These are phyloP conservation scores for Tragelaphus oryx DNA, from an alignment of 2,797 vertebrate genomes.

Conservation along the genomic window DNA sequence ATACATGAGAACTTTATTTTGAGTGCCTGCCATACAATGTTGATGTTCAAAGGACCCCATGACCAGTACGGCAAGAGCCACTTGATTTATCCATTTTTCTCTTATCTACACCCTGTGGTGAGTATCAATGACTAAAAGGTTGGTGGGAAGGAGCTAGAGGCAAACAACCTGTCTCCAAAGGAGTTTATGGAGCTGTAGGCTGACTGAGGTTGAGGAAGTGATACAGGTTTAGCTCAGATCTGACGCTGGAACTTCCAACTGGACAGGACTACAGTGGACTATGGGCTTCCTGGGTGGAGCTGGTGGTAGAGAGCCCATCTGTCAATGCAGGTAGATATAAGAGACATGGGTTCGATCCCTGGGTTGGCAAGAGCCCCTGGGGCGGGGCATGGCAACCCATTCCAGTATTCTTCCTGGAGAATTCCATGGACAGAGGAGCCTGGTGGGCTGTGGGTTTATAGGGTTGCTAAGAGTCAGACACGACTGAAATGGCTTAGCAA, in stretches of 20 bases:
- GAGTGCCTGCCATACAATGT: background rate
- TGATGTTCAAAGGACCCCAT: background rate
- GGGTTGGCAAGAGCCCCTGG: background rate
- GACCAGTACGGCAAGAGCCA: background rate
- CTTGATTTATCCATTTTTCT: background rate
- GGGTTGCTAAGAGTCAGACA: background rate
- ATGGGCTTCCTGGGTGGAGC: background rate
- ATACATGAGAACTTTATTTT: background rate
- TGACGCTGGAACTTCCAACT: background rate
- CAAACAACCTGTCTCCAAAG: background rate
- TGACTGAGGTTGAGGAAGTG: background rate
- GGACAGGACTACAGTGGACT: background rate
- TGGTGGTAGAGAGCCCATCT: background rate
- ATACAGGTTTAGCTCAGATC: background rate
- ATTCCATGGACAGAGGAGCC: background rate
- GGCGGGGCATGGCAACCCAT: background rate
- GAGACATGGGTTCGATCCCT: background rate
- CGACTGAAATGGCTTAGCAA: background rate
- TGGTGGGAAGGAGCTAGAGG: background rate
- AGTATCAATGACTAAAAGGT: background rate
- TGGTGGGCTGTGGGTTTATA: background rate
- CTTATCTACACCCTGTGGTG: background rate
- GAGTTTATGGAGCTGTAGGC: background rate
- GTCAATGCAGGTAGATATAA: background rate
- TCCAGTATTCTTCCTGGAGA: background rate